Conservation (phyloP, 2,888 invertebrate genomes). For the Tigriopus californicus region DNA sequence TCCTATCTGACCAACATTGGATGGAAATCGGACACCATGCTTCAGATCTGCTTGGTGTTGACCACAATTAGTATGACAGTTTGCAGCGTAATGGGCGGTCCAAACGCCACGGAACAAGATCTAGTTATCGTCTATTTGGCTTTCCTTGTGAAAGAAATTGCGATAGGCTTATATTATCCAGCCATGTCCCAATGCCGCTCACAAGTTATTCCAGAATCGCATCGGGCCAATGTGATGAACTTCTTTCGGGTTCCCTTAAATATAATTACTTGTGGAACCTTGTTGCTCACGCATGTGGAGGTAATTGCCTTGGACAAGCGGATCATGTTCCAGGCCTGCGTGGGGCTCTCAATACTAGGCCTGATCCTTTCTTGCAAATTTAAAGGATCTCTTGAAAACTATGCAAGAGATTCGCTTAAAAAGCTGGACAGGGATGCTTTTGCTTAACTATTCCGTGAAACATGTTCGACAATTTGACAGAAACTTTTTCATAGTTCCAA, state of each 20-base stretch:
- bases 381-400: neutral
- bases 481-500: no score
- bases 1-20: slow-evolving; percentile 26
- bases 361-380: neutral
- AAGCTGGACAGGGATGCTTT: no score
- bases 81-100: slow-evolving; percentile 16
- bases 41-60: slow-evolving; percentile 22
- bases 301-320: slow-evolving; percentile 1
- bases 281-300: slow-evolving; percentile 22
- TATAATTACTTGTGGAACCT: slow-evolving; percentile 34
- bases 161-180: slow-evolving; percentile 39
- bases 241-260: slow-evolving; percentile 41
- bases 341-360: slow-evolving; percentile 5
- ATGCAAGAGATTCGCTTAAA: no score
- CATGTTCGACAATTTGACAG: no score
- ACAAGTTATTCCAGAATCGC: slow-evolving; percentile 34
- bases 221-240: slow-evolving; percentile 36
- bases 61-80: slow-evolving; percentile 21
- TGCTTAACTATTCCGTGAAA: no score
- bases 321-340: slow-evolving; percentile 7
- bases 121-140: slow-evolving; percentile 28
- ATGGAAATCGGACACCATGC: slow-evolving; percentile 22
- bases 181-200: slow-evolving; percentile 34
- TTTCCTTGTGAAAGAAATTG: slow-evolving; percentile 35
- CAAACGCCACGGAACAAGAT: neutral